Base-by-base conservation (phyloP, 2,888 invertebrate genomes). In the Athrips mouffetella region DNA sequence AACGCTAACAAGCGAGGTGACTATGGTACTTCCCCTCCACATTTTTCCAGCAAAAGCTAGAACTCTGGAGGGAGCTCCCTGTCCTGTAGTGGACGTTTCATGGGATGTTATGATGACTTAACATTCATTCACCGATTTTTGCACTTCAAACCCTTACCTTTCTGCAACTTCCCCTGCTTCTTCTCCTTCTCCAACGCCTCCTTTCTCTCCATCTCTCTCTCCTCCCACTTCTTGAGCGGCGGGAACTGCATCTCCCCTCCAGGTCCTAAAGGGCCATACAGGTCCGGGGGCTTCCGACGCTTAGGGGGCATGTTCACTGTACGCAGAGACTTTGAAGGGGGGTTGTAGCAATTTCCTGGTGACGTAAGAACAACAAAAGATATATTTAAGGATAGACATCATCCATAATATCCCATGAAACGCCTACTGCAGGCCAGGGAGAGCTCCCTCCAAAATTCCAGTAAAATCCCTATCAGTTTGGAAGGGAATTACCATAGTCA, bases 231-330 rank as follows among this genome's bases (percentile, higher is more conserved):
- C 59, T 89, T 84, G 33, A 83, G 71, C 0, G 92, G 91, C 0
- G 93, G 92, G 67, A 89, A 91, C 59, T 80, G 88, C 40, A 91
- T 65, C 55, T 90, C 89, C 0, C 91, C 91, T 37, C 80, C 71
- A 1, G 82, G 76, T 1, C 84, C 86, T 5, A 89, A 60, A 0
- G 89, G 88, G 0, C 83, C 84, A 62, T 70, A 84, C 45, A 73
- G 62, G 11, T 65, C 57, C 0, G 79, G 77, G 0, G 79, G 79
- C 0, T 58, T 49, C 0, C 78, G 71, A 6, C 61, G 66, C 50
- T 76, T 80, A 0, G 87, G 86, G 0, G 87, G 88, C 81, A 86
- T 80, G 62, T 82, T 81, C 1, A 76, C 46, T 0, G 70, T 29
- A 0, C 84, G 72, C 61, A 88, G 65, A 0, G 75, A 70, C 52